A percentile compares a stretch with the other conserved stretches of the same genome.
Conservation (phyloP, 2,113 vertebrate species). For the Nansenia antarctica region DNA sequence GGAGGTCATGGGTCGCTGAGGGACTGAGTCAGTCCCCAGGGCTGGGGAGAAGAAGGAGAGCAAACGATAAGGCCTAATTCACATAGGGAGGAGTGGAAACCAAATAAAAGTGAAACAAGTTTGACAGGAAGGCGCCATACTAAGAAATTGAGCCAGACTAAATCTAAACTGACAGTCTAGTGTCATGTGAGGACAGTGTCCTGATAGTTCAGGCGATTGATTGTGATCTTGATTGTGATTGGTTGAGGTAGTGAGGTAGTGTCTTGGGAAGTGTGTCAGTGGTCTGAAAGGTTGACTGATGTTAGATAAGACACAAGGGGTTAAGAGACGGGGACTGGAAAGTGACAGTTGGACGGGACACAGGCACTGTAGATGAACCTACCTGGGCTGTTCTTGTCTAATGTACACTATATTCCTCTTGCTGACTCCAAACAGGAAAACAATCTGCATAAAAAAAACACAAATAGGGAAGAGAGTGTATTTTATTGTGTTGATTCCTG, state of each 20-base stretch:
- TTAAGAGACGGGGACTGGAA: too few relatives aligned
- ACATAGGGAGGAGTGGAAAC: too few relatives aligned
- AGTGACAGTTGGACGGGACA: background rate
- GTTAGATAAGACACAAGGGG: background rate
- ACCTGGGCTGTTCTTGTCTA: background rate
- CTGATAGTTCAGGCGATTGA: background rate
- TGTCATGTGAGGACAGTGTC: background rate
- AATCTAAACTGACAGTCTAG: background rate
- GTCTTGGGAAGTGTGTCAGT: too few relatives aligned
- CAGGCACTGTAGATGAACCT: background rate
- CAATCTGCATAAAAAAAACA: background rate
- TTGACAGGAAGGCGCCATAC: too few relatives aligned
- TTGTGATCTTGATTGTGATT: too few relatives aligned
- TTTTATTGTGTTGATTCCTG: constrained; percentile 12
- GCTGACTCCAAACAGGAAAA: background rate
- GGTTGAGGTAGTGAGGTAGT: too few relatives aligned
- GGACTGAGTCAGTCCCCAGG: constrained; percentile 58
- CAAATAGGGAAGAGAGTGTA: background rate
- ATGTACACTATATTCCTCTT: too few relatives aligned
- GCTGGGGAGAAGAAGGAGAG: constrained; percentile 8
- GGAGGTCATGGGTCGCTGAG: constrained; percentile 74
- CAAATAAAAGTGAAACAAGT: too few relatives aligned
- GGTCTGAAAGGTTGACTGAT: too few relatives aligned
- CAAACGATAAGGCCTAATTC: too few relatives aligned
- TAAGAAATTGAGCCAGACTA: background rate